These are phyloP conservation scores for Sympetrum striolatum DNA, from an alignment of 2,888 invertebrate genomes.

Conservation along the genomic window DNA sequence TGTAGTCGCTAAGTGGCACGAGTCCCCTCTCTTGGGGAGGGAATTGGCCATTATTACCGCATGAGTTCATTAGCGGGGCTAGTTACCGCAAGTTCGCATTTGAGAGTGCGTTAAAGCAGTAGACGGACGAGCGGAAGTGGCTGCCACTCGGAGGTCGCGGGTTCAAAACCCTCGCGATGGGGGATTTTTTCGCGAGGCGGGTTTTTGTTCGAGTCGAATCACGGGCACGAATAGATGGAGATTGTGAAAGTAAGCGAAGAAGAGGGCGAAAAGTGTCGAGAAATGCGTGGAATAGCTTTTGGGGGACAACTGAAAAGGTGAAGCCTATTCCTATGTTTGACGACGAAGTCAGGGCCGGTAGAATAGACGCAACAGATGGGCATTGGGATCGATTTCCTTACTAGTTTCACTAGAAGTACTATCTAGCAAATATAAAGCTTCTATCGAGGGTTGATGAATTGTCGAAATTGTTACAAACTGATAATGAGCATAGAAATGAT, in stretches of 20 bases:
- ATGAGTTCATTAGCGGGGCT: constrained; percentile 31
- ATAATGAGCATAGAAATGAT: too few species aligned
- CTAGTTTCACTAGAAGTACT: too few species aligned
- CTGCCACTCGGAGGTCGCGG: neutral
- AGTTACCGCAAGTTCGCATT: constrained; percentile 22
- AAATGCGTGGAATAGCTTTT: too few species aligned
- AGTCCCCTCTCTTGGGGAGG: neutral
- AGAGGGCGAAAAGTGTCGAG: neutral
- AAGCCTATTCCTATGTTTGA: neutral
- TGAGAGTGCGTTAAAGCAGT: constrained; percentile 13
- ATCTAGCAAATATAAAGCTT: too few species aligned
- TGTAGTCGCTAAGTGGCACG: neutral
- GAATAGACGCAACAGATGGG: neutral
- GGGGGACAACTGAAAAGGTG: too few species aligned
- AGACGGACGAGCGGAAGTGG: neutral
- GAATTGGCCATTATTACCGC: constrained; percentile 42
- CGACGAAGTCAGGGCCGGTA: neutral
- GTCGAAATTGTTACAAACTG: too few species aligned
- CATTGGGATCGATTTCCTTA: too few species aligned
- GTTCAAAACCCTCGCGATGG: neutral
- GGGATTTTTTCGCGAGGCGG: neutral
- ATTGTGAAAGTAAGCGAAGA: neutral
- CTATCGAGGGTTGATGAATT: too few species aligned
- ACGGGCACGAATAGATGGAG: neutral
- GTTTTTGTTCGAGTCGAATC: neutral